A percentile compares a stretch with the other conserved stretches of the same genome.
Evolutionary conservation across 2,113 vertebrate species (phyloP).

Genomic region (Corvus cornix): DNA sequence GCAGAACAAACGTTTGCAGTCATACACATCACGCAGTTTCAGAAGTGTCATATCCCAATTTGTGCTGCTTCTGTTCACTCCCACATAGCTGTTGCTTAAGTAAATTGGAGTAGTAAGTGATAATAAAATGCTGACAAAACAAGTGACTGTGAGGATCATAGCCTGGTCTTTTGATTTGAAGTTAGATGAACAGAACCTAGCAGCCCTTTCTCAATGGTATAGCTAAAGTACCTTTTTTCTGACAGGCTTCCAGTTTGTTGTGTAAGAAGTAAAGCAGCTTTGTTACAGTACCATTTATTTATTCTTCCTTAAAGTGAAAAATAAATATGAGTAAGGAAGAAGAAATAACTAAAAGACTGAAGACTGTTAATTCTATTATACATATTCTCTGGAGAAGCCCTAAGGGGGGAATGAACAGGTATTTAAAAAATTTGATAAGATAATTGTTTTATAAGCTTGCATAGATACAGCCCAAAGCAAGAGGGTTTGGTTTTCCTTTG

Average conservation of each 20-base stretch:
- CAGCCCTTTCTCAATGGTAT: background rate
- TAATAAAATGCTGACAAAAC: background rate
- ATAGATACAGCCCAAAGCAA: background rate
- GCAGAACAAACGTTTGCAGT: background rate
- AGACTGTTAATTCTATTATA: background rate
- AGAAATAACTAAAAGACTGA: background rate
- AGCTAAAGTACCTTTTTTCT: background rate
- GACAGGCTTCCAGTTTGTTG: background rate
- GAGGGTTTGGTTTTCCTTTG: background rate
- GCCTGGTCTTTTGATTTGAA: background rate
- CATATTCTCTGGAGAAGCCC: background rate
- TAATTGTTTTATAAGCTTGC: background rate
- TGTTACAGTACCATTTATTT: background rate
- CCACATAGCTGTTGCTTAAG: background rate
- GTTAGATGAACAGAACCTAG: background rate
- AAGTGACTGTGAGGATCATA: background rate
- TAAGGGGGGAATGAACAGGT: background rate
- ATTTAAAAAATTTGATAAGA: background rate
- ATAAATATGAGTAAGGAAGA: background rate
- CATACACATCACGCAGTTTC: fast-evolving
- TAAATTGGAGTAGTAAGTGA: background rate
- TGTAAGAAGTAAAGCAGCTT: background rate
- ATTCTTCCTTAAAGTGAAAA: background rate
- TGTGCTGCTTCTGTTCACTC: background rate
- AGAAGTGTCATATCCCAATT: background rate